Base-by-base conservation (phyloP, 2,113 vertebrate genomes). In the Oceanodroma tethys region DNA sequence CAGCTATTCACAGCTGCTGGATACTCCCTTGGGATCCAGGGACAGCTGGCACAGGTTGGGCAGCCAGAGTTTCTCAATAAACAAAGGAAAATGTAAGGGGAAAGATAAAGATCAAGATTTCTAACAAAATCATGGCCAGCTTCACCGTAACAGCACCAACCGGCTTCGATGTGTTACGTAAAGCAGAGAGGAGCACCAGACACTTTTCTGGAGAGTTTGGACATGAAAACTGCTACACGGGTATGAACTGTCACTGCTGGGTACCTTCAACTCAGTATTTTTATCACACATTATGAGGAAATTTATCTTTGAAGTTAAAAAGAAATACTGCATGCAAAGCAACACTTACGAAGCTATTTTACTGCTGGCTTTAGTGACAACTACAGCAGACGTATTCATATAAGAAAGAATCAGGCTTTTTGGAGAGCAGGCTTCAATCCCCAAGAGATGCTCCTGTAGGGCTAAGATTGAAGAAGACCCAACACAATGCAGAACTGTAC, bases 1-100 rank as follows among this genome's bases (percentile, higher is more conserved):
- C 95, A 96, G 90, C 91, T 91, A n/a, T 52, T 84, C 65, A 34
- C 90, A 96, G 96, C 91, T 96, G 90, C 52, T 71, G 88, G 86
- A 56, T 55, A 22, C 60, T 84, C 72, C 86, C 68, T 19, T 32
- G 68, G 56, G 72, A 81, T 43, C 26, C 13, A 7, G 17, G 34
- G 43, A 52, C 76, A 94, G 65, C 88, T 81, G 91, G 36, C n/a
- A 62, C 50, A 84, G 52, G 86, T 5, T 84, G 68, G n/a, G 68
- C 30, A 89, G 68, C 59, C 88, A 86, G 59, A 3, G 2, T 18
- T 84, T 79, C 83, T 84, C 72, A 79, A n/a, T 30, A 88, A 92
- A 84, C 65, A 93, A 92, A 62, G 60, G 17, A 84, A 48, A 26
- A 47, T 2, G 5, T 47, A 25, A 68, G 27, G 9, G 29, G 56